Evolutionary conservation across 2,797 vertebrate genomes (phyloP).

Genomic region (Setipinna tenuifilis): DNA sequence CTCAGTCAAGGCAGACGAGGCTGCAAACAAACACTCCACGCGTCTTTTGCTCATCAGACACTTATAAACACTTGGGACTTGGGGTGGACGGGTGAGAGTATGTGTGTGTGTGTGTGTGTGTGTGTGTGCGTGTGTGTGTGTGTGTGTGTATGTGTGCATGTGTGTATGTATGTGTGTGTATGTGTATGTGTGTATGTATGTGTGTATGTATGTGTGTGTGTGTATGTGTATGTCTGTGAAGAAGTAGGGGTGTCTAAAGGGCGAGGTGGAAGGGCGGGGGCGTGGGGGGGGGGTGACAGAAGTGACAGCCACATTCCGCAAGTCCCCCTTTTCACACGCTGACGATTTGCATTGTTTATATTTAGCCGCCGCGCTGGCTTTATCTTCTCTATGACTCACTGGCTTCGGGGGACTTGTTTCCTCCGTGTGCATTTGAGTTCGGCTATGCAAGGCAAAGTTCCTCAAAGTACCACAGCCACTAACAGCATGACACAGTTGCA

Average conservation of each 20-base stretch:
- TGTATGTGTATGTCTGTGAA: too few relatives aligned
- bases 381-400: conserved; percentile 38
- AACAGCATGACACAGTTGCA: background rate
- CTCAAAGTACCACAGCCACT: background rate
- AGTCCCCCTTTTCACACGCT: conserved; percentile 42
- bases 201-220: too few relatives aligned
- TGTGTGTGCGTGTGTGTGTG: too few relatives aligned
- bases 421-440: conserved; percentile 29
- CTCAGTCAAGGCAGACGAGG: conserved; percentile 37
- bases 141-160: too few relatives aligned
- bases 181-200: too few relatives aligned
- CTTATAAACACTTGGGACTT: conserved; percentile 10
- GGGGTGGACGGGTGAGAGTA: too few relatives aligned
- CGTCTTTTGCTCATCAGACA: conserved; percentile 32
- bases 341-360: conserved; percentile 35
- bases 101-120: too few relatives aligned
- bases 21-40: conserved; percentile 52
- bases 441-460: conserved; percentile 1
- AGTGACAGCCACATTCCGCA: conserved; percentile 45
- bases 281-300: background rate
- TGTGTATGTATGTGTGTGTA: too few relatives aligned
- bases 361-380: conserved; percentile 35
- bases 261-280: background rate
- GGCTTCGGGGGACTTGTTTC: background rate
- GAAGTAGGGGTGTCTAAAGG: background rate